Conservation (phyloP, 30 jellyfish, hydroid and myxozoan genomes). For the Hydra vulgaris region DNA sequence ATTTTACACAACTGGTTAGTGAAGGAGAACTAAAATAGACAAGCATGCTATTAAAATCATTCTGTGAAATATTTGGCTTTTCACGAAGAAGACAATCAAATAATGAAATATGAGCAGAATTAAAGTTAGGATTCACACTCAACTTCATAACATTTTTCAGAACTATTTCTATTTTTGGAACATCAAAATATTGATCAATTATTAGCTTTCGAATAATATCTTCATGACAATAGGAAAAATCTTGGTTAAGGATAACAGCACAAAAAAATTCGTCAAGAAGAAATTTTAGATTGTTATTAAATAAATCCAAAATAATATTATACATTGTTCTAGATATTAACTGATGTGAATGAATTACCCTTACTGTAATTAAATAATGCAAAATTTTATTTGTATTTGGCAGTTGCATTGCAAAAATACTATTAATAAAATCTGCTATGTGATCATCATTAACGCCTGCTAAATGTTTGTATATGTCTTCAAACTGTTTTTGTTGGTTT, state of each 20-base stretch:
- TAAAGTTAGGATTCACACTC: not conserved
- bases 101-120: not conserved
- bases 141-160: not conserved
- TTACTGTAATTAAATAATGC: not conserved
- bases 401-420: not conserved
- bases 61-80: not conserved
- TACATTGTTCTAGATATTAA: not conserved
- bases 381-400: not conserved
- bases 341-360: not conserved
- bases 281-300: no score
- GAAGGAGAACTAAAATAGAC: not conserved
- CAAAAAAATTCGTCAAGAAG: not conserved
- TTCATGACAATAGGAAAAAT: not conserved
- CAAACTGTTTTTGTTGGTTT: not conserved
- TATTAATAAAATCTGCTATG: not conserved
- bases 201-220: not conserved
- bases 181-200: not conserved
- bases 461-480: not conserved
- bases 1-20: no score
- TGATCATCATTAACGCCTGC: not conserved
- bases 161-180: not conserved
- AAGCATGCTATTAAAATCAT: not conserved
- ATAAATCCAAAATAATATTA: not conserved
- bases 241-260: not conserved
- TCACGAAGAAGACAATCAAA: not conserved